Conservation (phyloP, 2,113 vertebrate species). For the Gymnogyps californianus region DNA sequence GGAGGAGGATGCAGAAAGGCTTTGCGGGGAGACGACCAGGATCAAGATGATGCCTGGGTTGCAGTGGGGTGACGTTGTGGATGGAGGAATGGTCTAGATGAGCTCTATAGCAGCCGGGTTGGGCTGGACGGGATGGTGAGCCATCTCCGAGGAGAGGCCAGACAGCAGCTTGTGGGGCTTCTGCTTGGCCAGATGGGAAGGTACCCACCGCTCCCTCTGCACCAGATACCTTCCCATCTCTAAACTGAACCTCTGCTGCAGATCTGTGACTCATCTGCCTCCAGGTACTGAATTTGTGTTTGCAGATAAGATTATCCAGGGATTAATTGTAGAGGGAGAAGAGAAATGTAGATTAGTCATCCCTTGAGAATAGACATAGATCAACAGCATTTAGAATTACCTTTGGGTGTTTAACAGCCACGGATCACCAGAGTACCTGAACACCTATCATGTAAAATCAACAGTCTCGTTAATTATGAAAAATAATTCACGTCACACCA, state of each 20-base stretch:
- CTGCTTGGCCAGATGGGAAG: neutral
- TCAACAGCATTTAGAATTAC: conserved; percentile 55
- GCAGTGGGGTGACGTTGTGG: fast-evolving
- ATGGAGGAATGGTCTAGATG: neutral
- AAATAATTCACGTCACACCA: conserved; percentile 43
- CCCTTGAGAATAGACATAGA: conserved; percentile 53
- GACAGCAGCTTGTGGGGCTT: neutral
- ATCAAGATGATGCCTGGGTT: neutral
- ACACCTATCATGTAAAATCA: conserved; percentile 56
- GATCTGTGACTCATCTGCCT: conserved; percentile 33
- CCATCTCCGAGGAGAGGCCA: fast-evolving
- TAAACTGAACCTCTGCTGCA: neutral
- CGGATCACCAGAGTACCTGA: conserved; percentile 47
- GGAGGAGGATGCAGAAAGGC: neutral
- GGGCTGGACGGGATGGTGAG: neutral
- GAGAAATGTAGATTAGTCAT: conserved; percentile 47
- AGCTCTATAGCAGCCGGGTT: fast-evolving
- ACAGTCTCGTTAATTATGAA: conserved; percentile 43
- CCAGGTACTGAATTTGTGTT: conserved; percentile 1
- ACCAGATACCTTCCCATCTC: neutral
- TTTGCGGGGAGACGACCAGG: neutral
- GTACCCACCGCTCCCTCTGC: neutral
- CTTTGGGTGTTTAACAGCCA: conserved; percentile 44
- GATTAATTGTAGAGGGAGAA: conserved; percentile 63
- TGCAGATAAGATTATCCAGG: conserved; percentile 58